These are phyloP conservation scores for Geothlypis trichas DNA, from an alignment of 2,113 vertebrate genomes.

Conservation along the genomic window DNA sequence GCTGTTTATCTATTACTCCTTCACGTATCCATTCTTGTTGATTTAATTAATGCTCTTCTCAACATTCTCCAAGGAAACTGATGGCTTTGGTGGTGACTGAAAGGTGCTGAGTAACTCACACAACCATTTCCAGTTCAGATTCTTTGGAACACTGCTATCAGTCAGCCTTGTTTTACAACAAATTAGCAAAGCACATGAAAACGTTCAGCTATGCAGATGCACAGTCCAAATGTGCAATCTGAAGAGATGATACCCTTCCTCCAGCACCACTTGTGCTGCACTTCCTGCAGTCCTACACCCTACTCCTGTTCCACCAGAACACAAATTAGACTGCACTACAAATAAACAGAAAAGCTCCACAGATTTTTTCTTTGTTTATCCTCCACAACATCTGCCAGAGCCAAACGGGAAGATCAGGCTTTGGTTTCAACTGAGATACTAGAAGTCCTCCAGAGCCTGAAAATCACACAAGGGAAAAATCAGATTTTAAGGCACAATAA, in stretches of 20 bases:
- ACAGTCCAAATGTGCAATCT: neutral
- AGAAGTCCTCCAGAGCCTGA: slow-evolving; percentile 11
- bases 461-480: slow-evolving; percentile 35
- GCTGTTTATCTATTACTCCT: neutral
- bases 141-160: neutral
- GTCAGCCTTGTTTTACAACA: slow-evolving; percentile 11
- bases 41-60: slow-evolving; percentile 14
- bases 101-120: slow-evolving; percentile 18
- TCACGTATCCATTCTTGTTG: neutral
- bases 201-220: neutral
- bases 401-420: neutral
- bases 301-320: neutral
- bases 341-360: neutral
- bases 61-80: slow-evolving; percentile 1
- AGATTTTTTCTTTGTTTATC: neutral
- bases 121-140: neutral
- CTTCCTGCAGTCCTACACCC: neutral
- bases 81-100: neutral
- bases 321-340: neutral
- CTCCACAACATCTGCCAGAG: neutral
- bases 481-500: slow-evolving; percentile 51
- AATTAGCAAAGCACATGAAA: neutral
- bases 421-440: neutral
- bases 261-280: neutral
- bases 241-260: neutral